These are phyloP conservation scores for Limnephilus marmoratus DNA, from an alignment of 2,888 invertebrate species.

Conservation along the genomic window DNA sequence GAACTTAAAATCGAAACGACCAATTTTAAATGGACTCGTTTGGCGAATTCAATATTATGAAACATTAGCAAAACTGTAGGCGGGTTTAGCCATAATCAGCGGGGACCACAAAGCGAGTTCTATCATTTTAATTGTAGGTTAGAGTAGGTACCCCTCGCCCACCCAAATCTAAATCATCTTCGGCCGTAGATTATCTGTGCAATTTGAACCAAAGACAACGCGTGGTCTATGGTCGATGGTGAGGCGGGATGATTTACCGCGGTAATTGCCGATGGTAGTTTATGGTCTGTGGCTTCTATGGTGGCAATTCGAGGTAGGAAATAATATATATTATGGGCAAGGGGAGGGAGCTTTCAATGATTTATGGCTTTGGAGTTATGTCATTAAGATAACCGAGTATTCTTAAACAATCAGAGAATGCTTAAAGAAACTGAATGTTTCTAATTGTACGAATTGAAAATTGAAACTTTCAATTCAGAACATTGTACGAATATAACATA, in stretches of 20 bases:
- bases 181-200: background rate
- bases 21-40: slow-evolving; percentile 4
- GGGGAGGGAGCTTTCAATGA: background rate
- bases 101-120: slow-evolving; percentile 38
- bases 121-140: slow-evolving; percentile 42
- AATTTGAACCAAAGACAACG: background rate
- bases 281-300: slow-evolving; percentile 13
- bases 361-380: background rate
- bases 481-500: too few relatives aligned
- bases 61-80: slow-evolving; percentile 47
- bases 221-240: background rate
- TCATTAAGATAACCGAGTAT: background rate
- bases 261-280: slow-evolving; percentile 36
- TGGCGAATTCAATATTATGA: slow-evolving; percentile 36
- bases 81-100: slow-evolving; percentile 35
- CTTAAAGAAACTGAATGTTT: background rate
- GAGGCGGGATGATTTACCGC: slow-evolving; percentile 25
- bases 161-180: slow-evolving; percentile 40
- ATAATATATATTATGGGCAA: background rate
- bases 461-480: too few relatives aligned
- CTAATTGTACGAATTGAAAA: too few relatives aligned
- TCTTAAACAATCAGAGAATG: background rate
- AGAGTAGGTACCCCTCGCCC: slow-evolving; percentile 26
- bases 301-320: background rate
- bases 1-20: background rate